Evolutionary conservation across 2,113 vertebrate species (phyloP).

Genomic region (Phocoena sinus): DNA sequence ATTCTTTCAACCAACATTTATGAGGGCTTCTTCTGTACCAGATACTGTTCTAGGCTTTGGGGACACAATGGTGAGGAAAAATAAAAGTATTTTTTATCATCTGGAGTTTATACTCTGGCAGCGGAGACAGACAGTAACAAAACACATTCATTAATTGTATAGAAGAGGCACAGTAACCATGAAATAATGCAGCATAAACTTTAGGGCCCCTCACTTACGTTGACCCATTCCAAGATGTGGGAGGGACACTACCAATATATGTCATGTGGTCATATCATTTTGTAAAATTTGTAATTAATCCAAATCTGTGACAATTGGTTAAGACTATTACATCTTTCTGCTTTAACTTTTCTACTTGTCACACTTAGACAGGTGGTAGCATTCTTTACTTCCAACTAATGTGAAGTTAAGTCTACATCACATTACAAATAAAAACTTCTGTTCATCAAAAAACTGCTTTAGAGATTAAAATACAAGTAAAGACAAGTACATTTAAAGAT

Average conservation of each 20-base stretch:
- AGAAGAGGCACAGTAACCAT: background rate
- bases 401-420: background rate
- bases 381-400: background rate
- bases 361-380: background rate
- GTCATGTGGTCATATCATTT: background rate
- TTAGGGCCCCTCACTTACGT: fast-evolving
- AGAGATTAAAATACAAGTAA: background rate
- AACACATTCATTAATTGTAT: background rate
- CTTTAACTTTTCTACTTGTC: background rate
- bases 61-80: background rate
- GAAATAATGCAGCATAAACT: background rate
- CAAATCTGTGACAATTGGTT: background rate
- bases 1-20: background rate
- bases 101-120: background rate
- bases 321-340: background rate
- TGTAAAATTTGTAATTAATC: background rate
- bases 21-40: background rate
- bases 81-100: background rate
- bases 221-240: background rate
- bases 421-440: background rate
- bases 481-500: background rate
- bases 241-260: background rate
- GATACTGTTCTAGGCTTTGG: background rate
- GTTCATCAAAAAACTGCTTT: background rate
- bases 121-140: background rate